Conservation (phyloP, 2,888 invertebrate species). For the Apodemia hepburni region DNA sequence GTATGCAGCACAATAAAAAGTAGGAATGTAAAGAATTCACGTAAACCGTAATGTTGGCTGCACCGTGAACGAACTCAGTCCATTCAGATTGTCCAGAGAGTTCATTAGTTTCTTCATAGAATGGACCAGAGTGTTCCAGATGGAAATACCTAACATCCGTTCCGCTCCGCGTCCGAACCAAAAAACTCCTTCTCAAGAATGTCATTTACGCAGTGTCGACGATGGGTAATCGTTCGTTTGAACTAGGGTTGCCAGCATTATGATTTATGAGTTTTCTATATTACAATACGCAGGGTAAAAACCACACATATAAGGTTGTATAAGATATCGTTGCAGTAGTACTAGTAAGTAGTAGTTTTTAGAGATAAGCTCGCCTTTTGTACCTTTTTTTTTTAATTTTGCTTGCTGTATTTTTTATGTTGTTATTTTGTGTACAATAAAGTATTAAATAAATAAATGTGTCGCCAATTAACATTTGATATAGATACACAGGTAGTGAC, state of each 20-base stretch:
- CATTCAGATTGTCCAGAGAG: constrained; percentile 36
- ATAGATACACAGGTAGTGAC: too few species aligned
- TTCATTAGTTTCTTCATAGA: constrained; percentile 49
- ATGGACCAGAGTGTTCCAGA: constrained; percentile 38
- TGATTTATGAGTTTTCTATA: not conserved
- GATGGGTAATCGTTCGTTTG: constrained; percentile 39
- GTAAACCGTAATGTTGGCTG: constrained; percentile 1
- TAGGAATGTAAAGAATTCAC: constrained; percentile 6
- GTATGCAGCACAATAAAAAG: not conserved
- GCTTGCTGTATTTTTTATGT: too few species aligned
- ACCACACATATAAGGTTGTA: too few species aligned
- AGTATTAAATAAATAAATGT: too few species aligned
- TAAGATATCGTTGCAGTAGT: too few species aligned
- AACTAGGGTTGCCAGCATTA: constrained; percentile 35
- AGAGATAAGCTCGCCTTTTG: too few species aligned
- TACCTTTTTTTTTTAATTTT: too few species aligned
- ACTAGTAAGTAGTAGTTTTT: too few species aligned
- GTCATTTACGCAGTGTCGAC: constrained; percentile 54
- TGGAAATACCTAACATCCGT: constrained; percentile 53
- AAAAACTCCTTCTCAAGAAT: constrained; percentile 64
- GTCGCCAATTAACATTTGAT: too few species aligned
- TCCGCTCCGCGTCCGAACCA: constrained; percentile 54
- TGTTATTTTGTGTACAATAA: too few species aligned
- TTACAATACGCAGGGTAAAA: too few species aligned
- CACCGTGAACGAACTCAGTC: constrained; percentile 16